These are phyloP conservation scores for Danaus chrysippus DNA, from an alignment of 2,888 invertebrate genomes.

Conservation along the genomic window DNA sequence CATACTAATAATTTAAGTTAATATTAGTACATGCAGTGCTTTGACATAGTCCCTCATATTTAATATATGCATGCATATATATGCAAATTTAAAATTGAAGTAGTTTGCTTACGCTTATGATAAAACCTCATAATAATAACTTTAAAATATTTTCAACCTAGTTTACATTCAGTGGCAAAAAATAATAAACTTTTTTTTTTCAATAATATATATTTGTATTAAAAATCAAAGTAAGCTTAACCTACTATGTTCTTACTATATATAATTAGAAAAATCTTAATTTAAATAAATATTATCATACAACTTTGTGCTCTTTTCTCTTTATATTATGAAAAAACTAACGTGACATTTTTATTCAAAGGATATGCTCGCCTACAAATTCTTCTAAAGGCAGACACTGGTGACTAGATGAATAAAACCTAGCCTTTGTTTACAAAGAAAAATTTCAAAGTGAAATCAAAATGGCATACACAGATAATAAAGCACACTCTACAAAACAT, in stretches of 20 bases:
- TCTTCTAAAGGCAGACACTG: conserved; percentile 38
- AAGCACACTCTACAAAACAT: conserved; percentile 34
- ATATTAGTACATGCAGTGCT: no score
- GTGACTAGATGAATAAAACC: conserved; percentile 50
- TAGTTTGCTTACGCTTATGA: no score
- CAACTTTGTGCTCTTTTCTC: conserved; percentile 18
- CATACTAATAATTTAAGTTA: no score
- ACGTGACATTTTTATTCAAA: not conserved
- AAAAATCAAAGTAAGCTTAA: conserved; percentile 9
- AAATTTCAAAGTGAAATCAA: conserved; percentile 14
- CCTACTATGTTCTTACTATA: conserved; percentile 10
- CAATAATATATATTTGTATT: conserved; percentile 5
- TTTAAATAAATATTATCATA: conserved; percentile 25
- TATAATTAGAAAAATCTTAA: conserved; percentile 11
- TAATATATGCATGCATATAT: no score
- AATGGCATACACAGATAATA: conserved; percentile 18
- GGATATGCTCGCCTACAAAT: not conserved
- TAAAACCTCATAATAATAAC: no score
- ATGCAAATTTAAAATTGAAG: no score
- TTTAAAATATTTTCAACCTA: no score
- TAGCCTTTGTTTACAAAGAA: conserved; percentile 35
- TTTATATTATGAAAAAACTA: not conserved
- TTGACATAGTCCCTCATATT: no score
- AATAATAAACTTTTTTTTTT: not conserved
- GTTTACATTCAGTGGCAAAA: no score